Percentiles rank a stretch among this genome's conserved stretches.
Conservation (phyloP, 2,113 vertebrate species). For the Aix galericulata region DNA sequence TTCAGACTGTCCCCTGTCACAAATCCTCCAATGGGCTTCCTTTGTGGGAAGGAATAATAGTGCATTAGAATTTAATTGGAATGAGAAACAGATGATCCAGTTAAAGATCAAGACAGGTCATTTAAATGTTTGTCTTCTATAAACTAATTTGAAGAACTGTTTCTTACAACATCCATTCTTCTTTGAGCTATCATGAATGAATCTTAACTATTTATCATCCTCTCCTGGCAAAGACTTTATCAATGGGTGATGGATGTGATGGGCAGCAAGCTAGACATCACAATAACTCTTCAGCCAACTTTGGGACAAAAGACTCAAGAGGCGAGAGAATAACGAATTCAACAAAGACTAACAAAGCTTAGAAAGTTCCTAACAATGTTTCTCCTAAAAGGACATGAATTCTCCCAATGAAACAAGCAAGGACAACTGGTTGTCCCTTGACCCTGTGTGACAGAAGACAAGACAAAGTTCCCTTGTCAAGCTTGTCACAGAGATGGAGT, state of each 20-base stretch:
- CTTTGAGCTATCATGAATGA: slow-evolving; percentile 14
- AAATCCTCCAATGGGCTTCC: background rate
- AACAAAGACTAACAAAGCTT: slow-evolving; percentile 31
- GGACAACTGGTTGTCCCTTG: slow-evolving; percentile 19
- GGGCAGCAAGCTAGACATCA: background rate
- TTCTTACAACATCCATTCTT: background rate
- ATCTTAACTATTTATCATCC: slow-evolving; percentile 15
- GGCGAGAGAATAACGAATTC: background rate
- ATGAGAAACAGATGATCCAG: background rate
- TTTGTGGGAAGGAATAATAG: background rate
- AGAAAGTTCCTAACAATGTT: slow-evolving; percentile 28
- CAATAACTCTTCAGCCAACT: background rate
- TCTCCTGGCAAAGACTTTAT: background rate
- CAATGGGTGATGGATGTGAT: background rate
- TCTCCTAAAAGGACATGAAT: slow-evolving; percentile 17
- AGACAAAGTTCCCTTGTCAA: slow-evolving; percentile 34
- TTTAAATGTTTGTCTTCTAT: background rate
- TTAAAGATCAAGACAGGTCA: background rate
- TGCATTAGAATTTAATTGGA: background rate
- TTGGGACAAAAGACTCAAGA: slow-evolving; percentile 16
- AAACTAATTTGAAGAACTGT: background rate
- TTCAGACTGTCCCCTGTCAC: background rate
- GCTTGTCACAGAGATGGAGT: background rate
- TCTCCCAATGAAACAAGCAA: slow-evolving; percentile 1
- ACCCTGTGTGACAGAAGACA: background rate